These are phyloP conservation scores for Empis stercorea DNA, from an alignment of 2,888 invertebrate genomes.

Conservation along the genomic window DNA sequence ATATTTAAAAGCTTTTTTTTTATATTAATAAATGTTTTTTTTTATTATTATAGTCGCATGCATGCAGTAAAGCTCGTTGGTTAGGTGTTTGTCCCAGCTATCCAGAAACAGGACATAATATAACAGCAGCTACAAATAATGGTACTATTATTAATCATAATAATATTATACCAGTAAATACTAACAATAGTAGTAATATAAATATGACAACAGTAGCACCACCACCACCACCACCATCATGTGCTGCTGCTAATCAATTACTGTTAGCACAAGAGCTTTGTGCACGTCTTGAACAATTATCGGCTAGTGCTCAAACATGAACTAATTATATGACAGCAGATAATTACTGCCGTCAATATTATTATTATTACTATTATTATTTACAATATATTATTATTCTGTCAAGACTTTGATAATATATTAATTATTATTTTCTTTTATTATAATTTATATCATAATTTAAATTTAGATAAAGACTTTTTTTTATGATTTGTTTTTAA, in stretches of 20 bases:
- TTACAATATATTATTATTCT: no score
- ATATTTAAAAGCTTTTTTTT: neutral
- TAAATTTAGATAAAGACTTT: no score
- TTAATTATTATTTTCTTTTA: no score
- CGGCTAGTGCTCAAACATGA: conserved; percentile 33
- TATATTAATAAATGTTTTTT: conserved; percentile 3
- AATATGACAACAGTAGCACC: conserved; percentile 17
- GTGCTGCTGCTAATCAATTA: conserved; percentile 30
- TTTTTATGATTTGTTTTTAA: no score
- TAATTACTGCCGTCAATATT: no score
- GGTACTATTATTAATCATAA: neutral
- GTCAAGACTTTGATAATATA: no score
- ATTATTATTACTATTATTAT: no score
- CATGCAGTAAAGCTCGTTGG: conserved; percentile 59
- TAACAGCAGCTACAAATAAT: conserved; percentile 12
- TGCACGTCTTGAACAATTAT: conserved; percentile 40
- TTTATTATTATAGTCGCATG: conserved; percentile 47
- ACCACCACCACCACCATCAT: conserved; percentile 25
- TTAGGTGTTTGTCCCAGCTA: conserved; percentile 48
- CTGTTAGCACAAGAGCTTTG: conserved; percentile 41
- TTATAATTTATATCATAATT: no score
- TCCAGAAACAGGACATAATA: conserved; percentile 27
- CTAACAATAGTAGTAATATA: conserved; percentile 3
- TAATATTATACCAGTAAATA: neutral
- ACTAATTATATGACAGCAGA: neutral